Evolutionary conservation across 2,113 vertebrate species (phyloP), one percentile per base, ranked within the genome.

Genomic region (Jaculus jaculus): DNA sequence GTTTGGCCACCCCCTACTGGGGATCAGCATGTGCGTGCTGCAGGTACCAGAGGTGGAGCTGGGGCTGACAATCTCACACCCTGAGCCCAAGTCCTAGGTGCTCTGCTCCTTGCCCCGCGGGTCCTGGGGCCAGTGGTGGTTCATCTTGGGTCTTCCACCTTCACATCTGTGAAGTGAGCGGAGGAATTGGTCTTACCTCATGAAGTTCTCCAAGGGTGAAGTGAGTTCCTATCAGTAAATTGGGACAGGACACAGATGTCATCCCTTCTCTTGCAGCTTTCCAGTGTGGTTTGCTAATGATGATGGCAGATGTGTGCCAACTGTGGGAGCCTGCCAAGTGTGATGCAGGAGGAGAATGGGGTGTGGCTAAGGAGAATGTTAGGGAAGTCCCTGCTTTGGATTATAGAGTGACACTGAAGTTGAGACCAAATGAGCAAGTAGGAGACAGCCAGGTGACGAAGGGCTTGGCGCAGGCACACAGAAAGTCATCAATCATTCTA

Each of bases 21-120:
- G 23, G 21, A 39, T 47, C 58, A 11, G 47, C 2, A 0, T 5
- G 5, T 60, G 32, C 58, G 1, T 2, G 0, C 15, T 7, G 54
- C 23, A 24, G 91, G 58, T 4, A 10, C 63, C n/a, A 1, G 24
- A 61, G 26, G 17, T 37, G 1, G 24, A 82, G 5, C 37, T 28
- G 54, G 30, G 86, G 26, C 32, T 65, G 37, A 60, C 2, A 79
- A 17, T 39, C 66, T 39, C 60, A 80, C 66, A 32, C 80, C 39
- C 34, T 26, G 39, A 10, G 26, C 42, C 51, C 2, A 0, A 4
- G 13, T 61, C 34, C n/a, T 51, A 34, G 30, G 20, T 54, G 58
- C 13, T 21, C 21, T 34, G 88, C 58, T 93, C 26, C 54, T 15
- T 26, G 65, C 39, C 0, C 0, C 8, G 28, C 58, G 71, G 63